Evolutionary conservation across 2,797 vertebrate species (phyloP).

Genomic region (Periophthalmus magnuspinnatus): DNA sequence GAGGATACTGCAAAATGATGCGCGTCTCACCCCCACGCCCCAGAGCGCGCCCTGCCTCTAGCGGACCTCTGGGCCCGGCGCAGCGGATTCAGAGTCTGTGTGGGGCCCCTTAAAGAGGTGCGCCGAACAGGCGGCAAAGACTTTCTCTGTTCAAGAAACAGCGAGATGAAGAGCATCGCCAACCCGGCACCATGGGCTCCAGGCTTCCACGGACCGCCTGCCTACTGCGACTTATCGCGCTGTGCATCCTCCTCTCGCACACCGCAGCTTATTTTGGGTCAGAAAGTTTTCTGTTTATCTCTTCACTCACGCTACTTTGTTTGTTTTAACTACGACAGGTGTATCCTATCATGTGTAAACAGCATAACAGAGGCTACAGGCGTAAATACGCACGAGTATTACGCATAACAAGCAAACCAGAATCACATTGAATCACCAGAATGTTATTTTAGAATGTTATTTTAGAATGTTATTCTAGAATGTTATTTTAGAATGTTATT

Average conservation of each 20-base stretch:
- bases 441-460: too few relatives aligned
- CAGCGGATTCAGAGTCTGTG: constrained; percentile 51
- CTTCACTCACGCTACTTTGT: constrained; percentile 1
- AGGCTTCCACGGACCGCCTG: constrained; percentile 82
- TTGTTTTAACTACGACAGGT: not conserved
- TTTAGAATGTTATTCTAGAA: too few relatives aligned
- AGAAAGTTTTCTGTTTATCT: constrained; percentile 46
- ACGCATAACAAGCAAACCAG: constrained; percentile 17
- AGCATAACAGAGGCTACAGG: not conserved
- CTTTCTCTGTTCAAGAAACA: constrained; percentile 77
- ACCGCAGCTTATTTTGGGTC: constrained; percentile 82
- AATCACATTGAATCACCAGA: too few relatives aligned
- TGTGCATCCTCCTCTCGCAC: constrained; percentile 82
- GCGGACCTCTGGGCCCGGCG: constrained; percentile 53
- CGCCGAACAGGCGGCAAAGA: constrained; percentile 66
- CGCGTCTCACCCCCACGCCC: constrained; percentile 15
- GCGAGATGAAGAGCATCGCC: constrained; percentile 85
- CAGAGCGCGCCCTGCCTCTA: constrained; percentile 61
- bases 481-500: too few relatives aligned
- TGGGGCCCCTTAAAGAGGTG: constrained; percentile 73
- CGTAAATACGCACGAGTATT: constrained; percentile 51
- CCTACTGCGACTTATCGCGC: constrained; percentile 78
- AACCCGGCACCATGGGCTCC: constrained; percentile 88
- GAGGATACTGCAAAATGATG: constrained; percentile 49
- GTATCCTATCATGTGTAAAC: constrained; percentile 1